A percentile compares a stretch with the other conserved stretches of the same genome.
Conservation (phyloP, 1,140 invertebrate species). For the Leptopilina clavipes region DNA sequence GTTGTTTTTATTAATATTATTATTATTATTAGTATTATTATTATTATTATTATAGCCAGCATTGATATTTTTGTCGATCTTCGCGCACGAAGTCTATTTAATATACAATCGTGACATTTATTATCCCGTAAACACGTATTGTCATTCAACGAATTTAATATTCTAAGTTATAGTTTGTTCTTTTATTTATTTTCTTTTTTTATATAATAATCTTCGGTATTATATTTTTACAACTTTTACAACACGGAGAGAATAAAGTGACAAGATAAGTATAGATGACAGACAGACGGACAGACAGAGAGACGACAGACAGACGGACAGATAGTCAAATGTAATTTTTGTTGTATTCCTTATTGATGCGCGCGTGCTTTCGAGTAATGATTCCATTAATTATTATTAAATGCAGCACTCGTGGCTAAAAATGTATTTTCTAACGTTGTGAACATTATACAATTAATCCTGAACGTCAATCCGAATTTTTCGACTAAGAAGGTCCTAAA, state of each 20-base stretch:
- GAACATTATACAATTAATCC: conserved; percentile 42
- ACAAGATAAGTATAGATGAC: conserved; percentile 66
- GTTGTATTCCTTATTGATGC: conserved; percentile 40
- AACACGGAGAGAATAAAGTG: conserved; percentile 70
- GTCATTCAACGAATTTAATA: conserved; percentile 73
- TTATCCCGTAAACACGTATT: conserved; percentile 69
- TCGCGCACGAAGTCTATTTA: conserved; percentile 50
- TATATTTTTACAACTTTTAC: conserved; percentile 67
- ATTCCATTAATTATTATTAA: conserved; percentile 9
- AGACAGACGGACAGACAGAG: conserved; percentile 66
- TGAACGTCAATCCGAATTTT: conserved; percentile 44
- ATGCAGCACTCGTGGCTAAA: conserved; percentile 9
- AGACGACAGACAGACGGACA: conserved; percentile 70
- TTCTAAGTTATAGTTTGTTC: conserved; percentile 52
- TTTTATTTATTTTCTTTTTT: conserved; percentile 46
- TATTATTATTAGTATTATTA: too few relatives aligned
- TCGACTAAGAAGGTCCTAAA: conserved; percentile 50
- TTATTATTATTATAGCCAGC: conserved; percentile 13
- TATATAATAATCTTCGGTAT: conserved; percentile 35
- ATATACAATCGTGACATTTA: conserved; percentile 56
- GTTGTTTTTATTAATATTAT: not conserved
- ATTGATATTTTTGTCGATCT: conserved; percentile 44
- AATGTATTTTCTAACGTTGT: conserved; percentile 28
- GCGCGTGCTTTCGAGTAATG: not conserved
- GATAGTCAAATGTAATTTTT: conserved; percentile 58